Evolutionary conservation across 2,113 vertebrate species (phyloP), one percentile per base, ranked within the genome.

Genomic region (Cyprinodon variegatus): DNA sequence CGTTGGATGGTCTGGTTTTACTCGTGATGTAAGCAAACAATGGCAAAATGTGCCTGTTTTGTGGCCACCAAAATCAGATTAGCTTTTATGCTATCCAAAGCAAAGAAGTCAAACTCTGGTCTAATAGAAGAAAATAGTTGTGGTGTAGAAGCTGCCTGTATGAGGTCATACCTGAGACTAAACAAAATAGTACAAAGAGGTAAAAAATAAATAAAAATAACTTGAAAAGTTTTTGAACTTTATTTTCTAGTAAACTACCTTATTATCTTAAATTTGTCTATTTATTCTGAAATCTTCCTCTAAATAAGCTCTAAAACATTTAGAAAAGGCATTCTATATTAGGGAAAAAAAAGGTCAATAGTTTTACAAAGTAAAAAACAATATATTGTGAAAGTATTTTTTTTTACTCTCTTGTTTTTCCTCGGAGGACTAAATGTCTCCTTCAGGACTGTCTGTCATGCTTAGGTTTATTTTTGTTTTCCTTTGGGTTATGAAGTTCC

Each of bases 251-350:
- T 12, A 22, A 13, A 41, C 20, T 17, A 70, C 2, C 57, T 76
- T 20, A 48, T 53, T 41, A 29, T 17, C 36, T 73, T 76, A 38
- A 82, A 79, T 72, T 15, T 71, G 38, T 46, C n/a, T 68, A 20
- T 10, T 68, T 45, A 74, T 11, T 8, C 3, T 0, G n/a, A 29
- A 29, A 29, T 29, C 29, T 29, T 29, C 29, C 29, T 29, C 29
- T 4, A 20, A 17, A 77, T n/a, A n/a, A 70, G n/a, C 59, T 50
- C 39, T 82, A 3, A 59, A 82, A 85, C 70, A 82, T 86, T 85
- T 2, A 86, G 65, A 50, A 5, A 12, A 60, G 36, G 20, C 38
- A 82, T 77, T 88, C 74, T 22, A 2, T 53, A 45, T 45, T 45
- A 72, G 38, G 67, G 38, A 14, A 70, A 13, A 64, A 14, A 11